Conservation (phyloP, 2,797 vertebrate genomes). For the Sciurus vulgaris region DNA sequence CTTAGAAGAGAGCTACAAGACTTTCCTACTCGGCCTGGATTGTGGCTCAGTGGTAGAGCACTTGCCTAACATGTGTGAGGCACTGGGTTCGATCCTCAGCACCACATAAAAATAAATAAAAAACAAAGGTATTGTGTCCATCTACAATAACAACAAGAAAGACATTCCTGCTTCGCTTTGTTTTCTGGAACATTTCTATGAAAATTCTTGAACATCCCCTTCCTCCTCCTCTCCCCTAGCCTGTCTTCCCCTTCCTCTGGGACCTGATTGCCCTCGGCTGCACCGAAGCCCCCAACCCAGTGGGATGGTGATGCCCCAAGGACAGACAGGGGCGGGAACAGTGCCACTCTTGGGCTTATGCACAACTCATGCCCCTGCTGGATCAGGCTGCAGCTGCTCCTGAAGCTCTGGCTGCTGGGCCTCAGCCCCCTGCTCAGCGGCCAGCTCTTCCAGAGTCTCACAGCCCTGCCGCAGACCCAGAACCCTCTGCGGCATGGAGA, state of each 20-base stretch:
- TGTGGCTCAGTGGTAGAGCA: too few relatives aligned
- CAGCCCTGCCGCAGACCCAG: neutral
- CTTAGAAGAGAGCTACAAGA: neutral
- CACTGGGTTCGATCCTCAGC: too few relatives aligned
- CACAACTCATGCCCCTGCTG: too few relatives aligned
- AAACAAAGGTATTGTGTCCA: too few relatives aligned
- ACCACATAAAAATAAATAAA: too few relatives aligned
- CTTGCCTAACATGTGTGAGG: too few relatives aligned
- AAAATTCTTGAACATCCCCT: neutral
- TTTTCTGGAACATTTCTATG: neutral
- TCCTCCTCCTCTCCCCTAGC: too few relatives aligned
- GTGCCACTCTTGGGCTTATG: neutral
- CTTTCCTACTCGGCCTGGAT: too few relatives aligned
- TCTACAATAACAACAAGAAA: too few relatives aligned
- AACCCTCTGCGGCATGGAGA: neutral
- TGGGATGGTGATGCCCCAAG: neutral
- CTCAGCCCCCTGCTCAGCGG: neutral
- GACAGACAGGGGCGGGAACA: neutral
- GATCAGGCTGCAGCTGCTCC: neutral
- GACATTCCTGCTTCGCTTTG: neutral
- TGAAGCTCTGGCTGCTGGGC: rapidly evolving
- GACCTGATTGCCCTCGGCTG: neutral
- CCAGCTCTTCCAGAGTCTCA: neutral
- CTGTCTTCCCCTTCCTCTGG: neutral
- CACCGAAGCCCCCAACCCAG: neutral